Percentiles rank a stretch among this genome's conserved stretches.
Conservation (phyloP, 2,113 vertebrate species). For the Ictalurus furcatus region DNA sequence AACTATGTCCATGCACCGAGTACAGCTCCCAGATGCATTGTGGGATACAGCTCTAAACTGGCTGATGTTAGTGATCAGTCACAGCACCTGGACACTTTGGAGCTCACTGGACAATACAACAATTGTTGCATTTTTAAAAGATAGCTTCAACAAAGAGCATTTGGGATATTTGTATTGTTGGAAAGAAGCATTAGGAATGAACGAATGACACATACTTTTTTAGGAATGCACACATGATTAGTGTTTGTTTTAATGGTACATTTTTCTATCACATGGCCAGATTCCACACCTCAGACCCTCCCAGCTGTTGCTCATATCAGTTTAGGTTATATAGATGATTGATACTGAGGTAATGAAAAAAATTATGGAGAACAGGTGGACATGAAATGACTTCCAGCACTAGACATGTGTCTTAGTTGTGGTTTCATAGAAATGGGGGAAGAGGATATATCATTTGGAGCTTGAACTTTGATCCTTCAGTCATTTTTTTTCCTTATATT, state of each 20-base stretch:
- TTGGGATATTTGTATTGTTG: neutral
- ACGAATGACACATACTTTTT: neutral
- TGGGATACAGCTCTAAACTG: neutral
- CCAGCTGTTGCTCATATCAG: conserved; percentile 35
- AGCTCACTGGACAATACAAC: neutral
- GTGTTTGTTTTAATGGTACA: neutral
- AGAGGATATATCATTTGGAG: conserved; percentile 1
- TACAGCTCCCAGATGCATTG: conserved; percentile 8
- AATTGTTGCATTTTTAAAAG: neutral
- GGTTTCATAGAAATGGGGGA: conserved; percentile 5
- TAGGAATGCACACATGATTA: neutral
- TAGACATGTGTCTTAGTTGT: neutral
- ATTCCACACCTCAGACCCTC: conserved; percentile 10
- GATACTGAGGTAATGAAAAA: conserved; percentile 42
- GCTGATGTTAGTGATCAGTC: conserved; percentile 26
- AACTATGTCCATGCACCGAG: conserved; percentile 29
- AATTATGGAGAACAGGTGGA: conserved; percentile 51
- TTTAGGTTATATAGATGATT: conserved; percentile 31
- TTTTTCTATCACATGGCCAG: neutral
- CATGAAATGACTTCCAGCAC: conserved; percentile 35
- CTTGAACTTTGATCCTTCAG: neutral
- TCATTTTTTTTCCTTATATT: neutral
- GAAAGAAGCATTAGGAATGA: neutral
- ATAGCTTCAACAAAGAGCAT: neutral
- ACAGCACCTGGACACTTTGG: conserved; percentile 16